Percentiles rank a stretch among this genome's conserved stretches.
Evolutionary conservation across 2,113 vertebrate genomes (phyloP).

Genomic region (Semnopithecus entellus): DNA sequence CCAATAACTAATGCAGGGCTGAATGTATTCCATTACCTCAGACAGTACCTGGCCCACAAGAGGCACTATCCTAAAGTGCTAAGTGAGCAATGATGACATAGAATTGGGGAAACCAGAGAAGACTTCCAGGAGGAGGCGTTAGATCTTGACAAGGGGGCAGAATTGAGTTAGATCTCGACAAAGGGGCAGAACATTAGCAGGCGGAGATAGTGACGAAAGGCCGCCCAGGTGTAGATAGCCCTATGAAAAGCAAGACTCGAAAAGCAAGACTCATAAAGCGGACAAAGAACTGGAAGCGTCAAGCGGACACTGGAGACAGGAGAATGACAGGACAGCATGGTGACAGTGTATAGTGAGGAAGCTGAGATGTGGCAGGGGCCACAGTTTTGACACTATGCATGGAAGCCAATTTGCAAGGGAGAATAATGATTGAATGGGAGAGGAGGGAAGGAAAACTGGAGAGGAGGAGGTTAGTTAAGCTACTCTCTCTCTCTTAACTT

Average conservation of each 20-base stretch:
- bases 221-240: not conserved
- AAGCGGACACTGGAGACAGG: not conserved
- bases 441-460: not conserved
- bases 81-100: no score
- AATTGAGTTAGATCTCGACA: not conserved
- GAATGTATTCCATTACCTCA: not conserved
- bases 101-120: not conserved
- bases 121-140: not conserved
- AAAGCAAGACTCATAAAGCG: not conserved
- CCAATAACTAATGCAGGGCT: not conserved
- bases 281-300: no score
- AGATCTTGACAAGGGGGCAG: not conserved
- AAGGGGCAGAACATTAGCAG: not conserved
- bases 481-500: not conserved
- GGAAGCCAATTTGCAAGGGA: not conserved
- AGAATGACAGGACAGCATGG: not conserved
- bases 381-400: not conserved
- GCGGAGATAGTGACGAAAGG: not conserved
- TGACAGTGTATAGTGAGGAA: not conserved
- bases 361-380: not conserved
- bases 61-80: fast-evolving
- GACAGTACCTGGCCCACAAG: no score
- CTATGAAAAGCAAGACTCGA: not conserved
- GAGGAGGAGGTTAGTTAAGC: not conserved
- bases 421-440: not conserved